Evolutionary conservation across 2,797 vertebrate genomes (phyloP), one percentile per base, ranked within the genome.

Genomic region (Tolypeutes matacus): DNA sequence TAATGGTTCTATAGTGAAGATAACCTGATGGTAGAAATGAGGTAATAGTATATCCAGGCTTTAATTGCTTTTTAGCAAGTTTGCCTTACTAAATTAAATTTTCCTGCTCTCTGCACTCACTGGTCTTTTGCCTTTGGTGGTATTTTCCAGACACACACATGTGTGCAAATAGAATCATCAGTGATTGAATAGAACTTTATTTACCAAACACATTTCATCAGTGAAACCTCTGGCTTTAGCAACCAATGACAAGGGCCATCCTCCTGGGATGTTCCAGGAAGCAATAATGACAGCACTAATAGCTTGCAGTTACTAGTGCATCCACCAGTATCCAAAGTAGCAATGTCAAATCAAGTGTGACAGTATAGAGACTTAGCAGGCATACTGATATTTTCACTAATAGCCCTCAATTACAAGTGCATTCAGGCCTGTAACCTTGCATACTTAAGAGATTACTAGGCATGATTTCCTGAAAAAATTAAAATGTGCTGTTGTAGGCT

Each of bases 341-440:
- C 62, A 85, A 77, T 84, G 95, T 78, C 53, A 94, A 93, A 83
- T 2, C 3, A 94, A 95, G 27, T 76, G 64, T 80, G 85, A 96
- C 31, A 18, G 21, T 89, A 6, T 27, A n/a, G 77, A 36, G 62
- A 78, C 86, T 49, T 84, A n/a, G 27, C 67, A 89, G 56, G 9
- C 15, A 8, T 60, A 18, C 6, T 53, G 86, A 3, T 42, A 80
- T 67, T 85, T 84, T 36, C 81, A 82, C 11, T 96, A 70, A 93
- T 56, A n/a, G 17, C 58, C 86, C 58, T 34, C 67, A 81, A 67
- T 76, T 95, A 77, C 34, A 87, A 60, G 4, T 23, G 18, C 20
- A 69, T 75, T 87, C 93, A 96, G 27, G 83, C 82, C 67, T 84
- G 46, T 58, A 64, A 89, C 21, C 36, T 88, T 0, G 0, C 23